Evolutionary conservation across 2,888 invertebrate species (phyloP), one percentile per base, ranked within the genome.

Genomic region (Stenolophus ochropezus): DNA sequence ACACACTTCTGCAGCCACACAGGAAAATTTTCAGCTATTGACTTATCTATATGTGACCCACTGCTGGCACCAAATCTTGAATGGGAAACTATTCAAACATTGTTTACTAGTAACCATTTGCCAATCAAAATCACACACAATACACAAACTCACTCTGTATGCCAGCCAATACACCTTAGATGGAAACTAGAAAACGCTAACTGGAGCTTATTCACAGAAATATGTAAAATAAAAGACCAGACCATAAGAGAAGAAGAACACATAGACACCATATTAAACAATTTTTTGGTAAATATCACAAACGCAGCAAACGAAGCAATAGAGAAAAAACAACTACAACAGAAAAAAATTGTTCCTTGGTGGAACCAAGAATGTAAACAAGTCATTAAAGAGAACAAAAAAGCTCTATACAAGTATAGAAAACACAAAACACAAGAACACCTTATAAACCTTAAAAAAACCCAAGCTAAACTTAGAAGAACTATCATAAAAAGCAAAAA

Each of bases 11-110:
- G 33, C 8, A 33, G 33, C 33, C 5, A 8, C 5, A 33, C 33
- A 33, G 33, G 33, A 1, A 33, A 33, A 8, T 33, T 33, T 3
- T 33, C 33, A 33, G 33, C 4, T 33, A 33, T 33, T 6, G 74
- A 74, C 49, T 49, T 74, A 49, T 51, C 74, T 51, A 25, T 74
- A n/a, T 74, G 74, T 8, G 23, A 74, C 5, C 74, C 74, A 20
- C 49, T 21, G 20, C 2, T 74, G 51, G 20, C 49, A 18, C 16
- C 20, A 47, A 6, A 74, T 4, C 4, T 49, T 8, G 21, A 8
- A n/a, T 74, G 74, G 74, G 74, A 74, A 74, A 23, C 23, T 14
- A 23, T 51, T n/a, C n/a, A n/a, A n/a, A n/a, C n/a, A n/a, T n/a
- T n/a, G n/a, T 16, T 51, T 4, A n/a, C 8, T 20, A 25, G n/a